Conservation (phyloP, 2,113 vertebrate species). For the Ailuropoda melanoleuca region DNA sequence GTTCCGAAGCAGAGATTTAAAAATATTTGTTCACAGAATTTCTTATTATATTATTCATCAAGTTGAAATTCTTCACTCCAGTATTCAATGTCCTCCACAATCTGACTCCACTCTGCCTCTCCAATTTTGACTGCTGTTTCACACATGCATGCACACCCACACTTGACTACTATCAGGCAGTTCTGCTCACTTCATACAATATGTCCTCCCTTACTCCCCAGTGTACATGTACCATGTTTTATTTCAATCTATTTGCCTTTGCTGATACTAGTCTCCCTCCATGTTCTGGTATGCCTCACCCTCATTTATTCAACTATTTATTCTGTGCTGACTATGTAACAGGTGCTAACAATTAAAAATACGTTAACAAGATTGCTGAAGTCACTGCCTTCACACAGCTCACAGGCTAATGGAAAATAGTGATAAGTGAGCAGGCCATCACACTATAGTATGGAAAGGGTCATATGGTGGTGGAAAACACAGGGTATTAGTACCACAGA, state of each 20-base stretch:
- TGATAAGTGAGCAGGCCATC: background rate
- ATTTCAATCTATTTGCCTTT: background rate
- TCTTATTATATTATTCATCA: background rate
- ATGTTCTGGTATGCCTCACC: background rate
- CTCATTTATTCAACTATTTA: background rate
- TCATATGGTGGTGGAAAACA: background rate
- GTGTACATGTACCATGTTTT: background rate
- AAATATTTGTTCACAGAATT: constrained; percentile 3
- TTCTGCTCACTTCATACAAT: background rate
- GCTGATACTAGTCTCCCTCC: background rate
- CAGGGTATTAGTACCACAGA: background rate
- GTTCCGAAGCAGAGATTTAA: background rate
- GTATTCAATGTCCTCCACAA: background rate
- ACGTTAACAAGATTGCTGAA: background rate
- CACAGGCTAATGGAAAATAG: background rate
- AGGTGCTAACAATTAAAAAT: background rate
- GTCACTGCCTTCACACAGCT: background rate
- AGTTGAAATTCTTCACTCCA: constrained; percentile 5
- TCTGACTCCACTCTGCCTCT: background rate
- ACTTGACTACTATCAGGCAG: background rate
- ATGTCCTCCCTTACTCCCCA: background rate
- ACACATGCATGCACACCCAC: too few relatives aligned
- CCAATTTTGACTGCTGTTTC: background rate
- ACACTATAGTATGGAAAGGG: background rate
- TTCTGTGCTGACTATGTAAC: background rate